phyloP scores from a whole-genome alignment of 1,140 invertebrate genomes.

The Drosophila nebulosa region DNA sequence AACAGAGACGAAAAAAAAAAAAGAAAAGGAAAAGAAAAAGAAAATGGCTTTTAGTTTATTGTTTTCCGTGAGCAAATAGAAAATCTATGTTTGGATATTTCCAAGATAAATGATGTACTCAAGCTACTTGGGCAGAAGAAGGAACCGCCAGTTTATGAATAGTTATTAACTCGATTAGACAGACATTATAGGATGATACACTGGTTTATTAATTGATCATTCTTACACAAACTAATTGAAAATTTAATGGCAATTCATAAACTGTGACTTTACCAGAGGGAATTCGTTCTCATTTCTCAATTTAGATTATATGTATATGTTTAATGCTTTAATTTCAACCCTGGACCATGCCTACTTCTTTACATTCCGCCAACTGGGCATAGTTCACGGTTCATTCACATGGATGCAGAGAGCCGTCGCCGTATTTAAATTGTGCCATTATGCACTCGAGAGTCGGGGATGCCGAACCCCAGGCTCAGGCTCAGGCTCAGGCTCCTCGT shows the following conservation, averaged over 20 bases:
- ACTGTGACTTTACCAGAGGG: no score
- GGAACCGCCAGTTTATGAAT: neutral
- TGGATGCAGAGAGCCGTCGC: conserved; percentile 48
- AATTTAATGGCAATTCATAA: no score
- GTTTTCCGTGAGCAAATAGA: conserved; percentile 57
- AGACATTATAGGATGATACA: neutral
- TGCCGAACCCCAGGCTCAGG: neutral
- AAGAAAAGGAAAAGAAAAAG: conserved; percentile 11
- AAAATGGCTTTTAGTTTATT: conserved; percentile 74
- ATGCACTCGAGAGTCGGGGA: conserved; percentile 55
- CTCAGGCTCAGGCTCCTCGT: neutral
- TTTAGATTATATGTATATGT: neutral
- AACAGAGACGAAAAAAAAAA: conserved; percentile 2
- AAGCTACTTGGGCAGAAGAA: conserved; percentile 7
- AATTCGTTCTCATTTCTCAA: neutral
- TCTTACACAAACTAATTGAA: no score
- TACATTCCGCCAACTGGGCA: conserved; percentile 34
- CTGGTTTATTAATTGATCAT: neutral
- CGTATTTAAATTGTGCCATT: conserved; percentile 78
- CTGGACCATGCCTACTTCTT: conserved; percentile 18
- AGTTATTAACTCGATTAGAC: neutral
- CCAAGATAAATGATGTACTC: conserved; percentile 5
- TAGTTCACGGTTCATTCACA: conserved; percentile 72
- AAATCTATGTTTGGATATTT: conserved; percentile 22
- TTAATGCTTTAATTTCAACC: conserved; percentile 6